phyloP scores from a whole-genome alignment of 2,113 vertebrate species.

The Xenopus borealis region DNA sequence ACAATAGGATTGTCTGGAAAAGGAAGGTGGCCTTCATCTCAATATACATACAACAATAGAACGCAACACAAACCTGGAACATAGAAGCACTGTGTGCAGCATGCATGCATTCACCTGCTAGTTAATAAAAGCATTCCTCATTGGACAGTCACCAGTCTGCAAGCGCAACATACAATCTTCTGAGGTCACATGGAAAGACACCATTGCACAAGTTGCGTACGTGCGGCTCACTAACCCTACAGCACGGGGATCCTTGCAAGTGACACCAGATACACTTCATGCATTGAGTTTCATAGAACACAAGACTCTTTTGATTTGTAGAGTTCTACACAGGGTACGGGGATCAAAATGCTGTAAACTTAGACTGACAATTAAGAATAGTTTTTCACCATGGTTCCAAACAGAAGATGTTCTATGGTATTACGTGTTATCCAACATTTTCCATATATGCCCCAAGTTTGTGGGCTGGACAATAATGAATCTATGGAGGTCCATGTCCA shows the following conservation, averaged over 20 bases:
- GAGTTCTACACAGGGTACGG: no score
- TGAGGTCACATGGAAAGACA: not conserved
- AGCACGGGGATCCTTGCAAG: not conserved
- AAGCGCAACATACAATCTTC: not conserved
- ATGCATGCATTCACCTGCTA: slow-evolving; percentile 2
- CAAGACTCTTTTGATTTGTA: no score
- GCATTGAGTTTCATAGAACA: slow-evolving; percentile 7
- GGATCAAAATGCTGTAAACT: no score
- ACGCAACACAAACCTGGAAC: not conserved
- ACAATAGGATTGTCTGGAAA: not conserved
- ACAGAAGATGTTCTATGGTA: no score
- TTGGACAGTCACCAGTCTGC: not conserved
- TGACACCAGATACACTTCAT: slow-evolving; percentile 9
- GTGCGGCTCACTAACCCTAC: no score
- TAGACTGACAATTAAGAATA: no score
- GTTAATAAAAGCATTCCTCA: not conserved
- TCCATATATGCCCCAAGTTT: no score
- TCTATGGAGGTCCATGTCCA: no score
- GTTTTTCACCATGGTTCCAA: no score
- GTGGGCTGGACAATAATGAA: no score
- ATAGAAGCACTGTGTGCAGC: not conserved
- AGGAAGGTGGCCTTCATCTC: not conserved
- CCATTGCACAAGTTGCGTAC: not conserved
- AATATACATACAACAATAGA: not conserved
- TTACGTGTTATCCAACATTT: no score